These are phyloP conservation scores for Ranitomeya variabilis DNA, from an alignment of 2,113 vertebrate species.

Conservation along the genomic window DNA sequence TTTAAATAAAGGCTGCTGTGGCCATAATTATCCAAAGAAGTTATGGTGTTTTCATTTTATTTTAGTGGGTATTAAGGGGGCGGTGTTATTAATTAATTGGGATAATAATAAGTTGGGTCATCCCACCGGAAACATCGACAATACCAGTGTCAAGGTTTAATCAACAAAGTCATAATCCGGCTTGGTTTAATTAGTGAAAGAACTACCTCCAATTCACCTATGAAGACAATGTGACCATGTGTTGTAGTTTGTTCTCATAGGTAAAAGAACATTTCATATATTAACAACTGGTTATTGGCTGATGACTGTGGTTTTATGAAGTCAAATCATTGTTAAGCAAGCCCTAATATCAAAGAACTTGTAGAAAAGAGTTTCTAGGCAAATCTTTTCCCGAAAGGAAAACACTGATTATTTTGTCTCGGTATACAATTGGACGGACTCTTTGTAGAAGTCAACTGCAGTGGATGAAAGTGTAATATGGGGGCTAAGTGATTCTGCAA, in stretches of 20 bases:
- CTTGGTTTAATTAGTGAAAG: background rate
- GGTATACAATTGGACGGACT: slow-evolving; percentile 4
- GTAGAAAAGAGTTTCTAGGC: background rate
- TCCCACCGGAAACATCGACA: no score
- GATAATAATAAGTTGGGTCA: no score
- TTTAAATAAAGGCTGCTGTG: no score
- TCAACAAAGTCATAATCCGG: background rate
- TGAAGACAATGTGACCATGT: background rate
- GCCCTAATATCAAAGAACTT: slow-evolving; percentile 1
- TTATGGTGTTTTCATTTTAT: no score
- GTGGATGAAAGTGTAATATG: slow-evolving; percentile 36
- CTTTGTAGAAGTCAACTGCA: slow-evolving; percentile 28
- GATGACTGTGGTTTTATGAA: background rate
- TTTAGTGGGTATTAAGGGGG: no score
- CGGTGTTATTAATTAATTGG: no score
- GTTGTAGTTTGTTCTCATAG: background rate
- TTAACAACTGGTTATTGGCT: background rate
- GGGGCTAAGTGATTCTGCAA: slow-evolving; percentile 36
- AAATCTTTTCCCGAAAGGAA: slow-evolving; percentile 45
- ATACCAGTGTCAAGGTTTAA: no score
- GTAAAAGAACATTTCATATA: background rate
- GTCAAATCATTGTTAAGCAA: background rate
- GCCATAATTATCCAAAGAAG: no score
- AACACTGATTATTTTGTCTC: slow-evolving; percentile 29
- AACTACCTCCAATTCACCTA: background rate